phyloP scores from a whole-genome alignment of 2,113 vertebrate species.

The Mormyrus iriodes region DNA sequence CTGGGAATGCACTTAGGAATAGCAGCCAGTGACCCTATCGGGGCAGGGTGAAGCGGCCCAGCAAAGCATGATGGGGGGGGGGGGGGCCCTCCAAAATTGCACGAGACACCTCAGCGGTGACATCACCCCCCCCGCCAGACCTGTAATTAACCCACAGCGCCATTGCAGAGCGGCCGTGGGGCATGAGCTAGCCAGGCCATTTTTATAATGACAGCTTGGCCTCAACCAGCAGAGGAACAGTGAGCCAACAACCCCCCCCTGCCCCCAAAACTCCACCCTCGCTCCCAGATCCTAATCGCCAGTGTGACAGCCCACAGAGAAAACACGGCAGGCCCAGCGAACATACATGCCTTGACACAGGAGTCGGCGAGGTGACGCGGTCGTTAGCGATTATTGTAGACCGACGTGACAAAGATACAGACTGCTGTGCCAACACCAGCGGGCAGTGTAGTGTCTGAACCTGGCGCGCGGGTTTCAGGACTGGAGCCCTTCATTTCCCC shows the following conservation, averaged over 20 bases:
- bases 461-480: background rate
- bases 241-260: conserved; percentile 25
- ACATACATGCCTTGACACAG: conserved; percentile 17
- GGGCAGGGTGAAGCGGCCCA: background rate
- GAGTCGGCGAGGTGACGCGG: background rate
- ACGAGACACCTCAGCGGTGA: conserved; percentile 53
- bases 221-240: conserved; percentile 25
- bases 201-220: conserved; percentile 58
- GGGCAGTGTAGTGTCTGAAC: background rate
- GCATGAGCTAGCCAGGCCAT: conserved; percentile 39
- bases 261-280: conserved; percentile 24
- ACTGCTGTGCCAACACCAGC: background rate
- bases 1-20: background rate
- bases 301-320: conserved; percentile 36
- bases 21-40: background rate
- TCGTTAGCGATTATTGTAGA: background rate
- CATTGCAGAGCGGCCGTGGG: conserved; percentile 45
- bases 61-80: conserved; percentile 5
- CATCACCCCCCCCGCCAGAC: conserved; percentile 56
- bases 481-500: background rate
- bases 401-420: background rate
- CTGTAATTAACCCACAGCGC: conserved; percentile 62
- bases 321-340: background rate
- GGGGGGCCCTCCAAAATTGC: conserved; percentile 11
- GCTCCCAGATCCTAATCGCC: conserved; percentile 53